These are phyloP conservation scores for Chydorus sphaericus DNA, from an alignment of 2,888 invertebrate genomes.

Conservation along the genomic window DNA sequence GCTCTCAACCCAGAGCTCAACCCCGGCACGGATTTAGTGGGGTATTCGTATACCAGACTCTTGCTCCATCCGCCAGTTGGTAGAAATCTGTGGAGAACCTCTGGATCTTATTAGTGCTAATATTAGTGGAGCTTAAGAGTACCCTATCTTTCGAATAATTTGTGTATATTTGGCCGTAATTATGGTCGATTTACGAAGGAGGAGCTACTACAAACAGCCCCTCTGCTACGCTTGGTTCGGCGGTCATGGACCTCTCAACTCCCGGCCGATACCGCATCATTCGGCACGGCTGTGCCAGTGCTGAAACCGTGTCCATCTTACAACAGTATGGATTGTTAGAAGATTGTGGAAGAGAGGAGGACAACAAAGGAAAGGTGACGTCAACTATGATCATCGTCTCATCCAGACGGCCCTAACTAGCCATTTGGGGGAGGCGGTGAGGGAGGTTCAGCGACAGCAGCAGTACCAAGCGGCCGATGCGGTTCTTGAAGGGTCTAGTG, in stretches of 20 bases:
- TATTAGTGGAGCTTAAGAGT: constrained; percentile 60
- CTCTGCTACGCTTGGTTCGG: constrained; percentile 61
- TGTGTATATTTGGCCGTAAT: constrained; percentile 53
- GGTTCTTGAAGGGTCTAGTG: constrained; percentile 42
- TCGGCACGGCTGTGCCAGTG: constrained; percentile 54
- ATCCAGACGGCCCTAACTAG: constrained; percentile 51
- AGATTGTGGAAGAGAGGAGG: background rate
- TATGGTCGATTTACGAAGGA: constrained; percentile 75
- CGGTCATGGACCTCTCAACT: constrained; percentile 74
- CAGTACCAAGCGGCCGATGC: constrained; percentile 16
- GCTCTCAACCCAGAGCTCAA: constrained; percentile 63
- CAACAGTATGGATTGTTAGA: background rate
- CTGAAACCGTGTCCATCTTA: constrained; percentile 30
- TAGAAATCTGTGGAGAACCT: constrained; percentile 45
- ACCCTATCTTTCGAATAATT: constrained; percentile 72
- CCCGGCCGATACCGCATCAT: constrained; percentile 55
- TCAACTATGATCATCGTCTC: constrained; percentile 21
- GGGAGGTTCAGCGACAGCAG: constrained; percentile 56
- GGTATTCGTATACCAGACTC: constrained; percentile 74
- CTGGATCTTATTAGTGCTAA: constrained; percentile 94
- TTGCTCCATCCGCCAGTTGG: constrained; percentile 55
- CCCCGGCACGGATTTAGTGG: constrained; percentile 62
- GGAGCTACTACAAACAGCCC: constrained; percentile 41
- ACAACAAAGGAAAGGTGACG: background rate
- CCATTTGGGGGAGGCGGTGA: constrained; percentile 58